Conservation (phyloP, 1,140 invertebrate species). For the Zaprionus lachaisei region DNA sequence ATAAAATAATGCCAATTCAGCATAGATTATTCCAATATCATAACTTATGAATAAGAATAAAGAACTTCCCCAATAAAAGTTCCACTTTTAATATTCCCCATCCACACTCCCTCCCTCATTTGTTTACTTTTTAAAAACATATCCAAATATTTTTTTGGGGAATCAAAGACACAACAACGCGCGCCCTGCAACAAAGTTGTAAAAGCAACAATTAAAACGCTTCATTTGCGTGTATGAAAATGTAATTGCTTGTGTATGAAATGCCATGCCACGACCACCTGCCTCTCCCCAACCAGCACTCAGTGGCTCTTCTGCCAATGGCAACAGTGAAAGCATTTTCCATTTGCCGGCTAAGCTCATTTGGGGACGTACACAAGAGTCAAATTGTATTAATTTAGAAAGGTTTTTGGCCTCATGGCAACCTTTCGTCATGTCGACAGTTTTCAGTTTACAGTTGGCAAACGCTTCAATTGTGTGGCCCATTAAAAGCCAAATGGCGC, state of each 20-base stretch:
- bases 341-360: slow-evolving; percentile 23
- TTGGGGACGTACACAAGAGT: slow-evolving; percentile 16
- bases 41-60: no score
- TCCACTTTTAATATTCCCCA: no score
- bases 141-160: no score
- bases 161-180: not conserved
- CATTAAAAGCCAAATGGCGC: slow-evolving; percentile 69
- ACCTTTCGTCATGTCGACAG: slow-evolving; percentile 41
- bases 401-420: slow-evolving; percentile 24
- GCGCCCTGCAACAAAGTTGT: not conserved
- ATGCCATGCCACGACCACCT: not conserved
- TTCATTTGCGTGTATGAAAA: not conserved
- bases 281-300: no score
- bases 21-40: no score
- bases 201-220: slow-evolving; percentile 1
- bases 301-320: not conserved
- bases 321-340: slow-evolving; percentile 9
- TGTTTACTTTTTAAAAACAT: no score
- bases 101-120: no score
- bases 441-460: slow-evolving; percentile 32
- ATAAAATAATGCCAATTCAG: no score
- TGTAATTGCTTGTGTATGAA: slow-evolving; percentile 8
- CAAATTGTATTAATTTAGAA: slow-evolving; percentile 45
- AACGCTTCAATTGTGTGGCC: slow-evolving; percentile 51
- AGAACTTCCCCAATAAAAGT: no score